Evolutionary conservation across 2,888 invertebrate species (phyloP).

Genomic region (Flexamia atlantica): DNA sequence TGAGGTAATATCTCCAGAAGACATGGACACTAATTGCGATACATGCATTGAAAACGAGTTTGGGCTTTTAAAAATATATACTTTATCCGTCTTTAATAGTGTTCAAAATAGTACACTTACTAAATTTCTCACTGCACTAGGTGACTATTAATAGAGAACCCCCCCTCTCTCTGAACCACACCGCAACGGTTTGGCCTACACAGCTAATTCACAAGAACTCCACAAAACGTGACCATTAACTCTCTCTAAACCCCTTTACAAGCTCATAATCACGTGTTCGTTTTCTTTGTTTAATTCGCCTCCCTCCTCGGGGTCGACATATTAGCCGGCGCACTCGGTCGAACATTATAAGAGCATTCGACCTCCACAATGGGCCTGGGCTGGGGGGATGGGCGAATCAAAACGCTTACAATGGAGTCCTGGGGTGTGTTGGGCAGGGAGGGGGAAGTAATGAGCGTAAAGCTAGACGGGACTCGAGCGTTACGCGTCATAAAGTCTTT

Average conservation of each 20-base stretch:
- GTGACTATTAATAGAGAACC: too few species aligned
- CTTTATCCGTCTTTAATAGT: too few species aligned
- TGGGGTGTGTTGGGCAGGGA: background rate
- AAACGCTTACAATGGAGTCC: background rate
- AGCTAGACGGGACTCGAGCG: background rate
- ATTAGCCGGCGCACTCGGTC: constrained; percentile 8
- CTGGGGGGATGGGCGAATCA: constrained; percentile 12
- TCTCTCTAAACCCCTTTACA: background rate
- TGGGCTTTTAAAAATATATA: too few species aligned
- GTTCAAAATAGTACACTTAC: too few species aligned
- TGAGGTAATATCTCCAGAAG: too few species aligned
- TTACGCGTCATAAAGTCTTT: constrained; percentile 29
- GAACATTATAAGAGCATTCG: constrained; percentile 26
- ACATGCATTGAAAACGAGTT: too few species aligned
- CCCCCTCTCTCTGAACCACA: background rate
- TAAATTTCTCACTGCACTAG: too few species aligned
- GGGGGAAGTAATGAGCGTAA: constrained; percentile 5
- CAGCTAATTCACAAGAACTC: background rate
- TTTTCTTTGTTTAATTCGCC: constrained; percentile 11
- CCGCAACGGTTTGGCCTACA: background rate
- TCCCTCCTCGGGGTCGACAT: background rate
- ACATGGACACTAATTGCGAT: too few species aligned
- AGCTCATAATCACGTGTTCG: constrained; percentile 5
- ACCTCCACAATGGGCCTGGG: background rate
- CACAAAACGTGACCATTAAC: background rate